Conservation (phyloP, 2,888 invertebrate genomes). For the Oscheius sp. region DNA sequence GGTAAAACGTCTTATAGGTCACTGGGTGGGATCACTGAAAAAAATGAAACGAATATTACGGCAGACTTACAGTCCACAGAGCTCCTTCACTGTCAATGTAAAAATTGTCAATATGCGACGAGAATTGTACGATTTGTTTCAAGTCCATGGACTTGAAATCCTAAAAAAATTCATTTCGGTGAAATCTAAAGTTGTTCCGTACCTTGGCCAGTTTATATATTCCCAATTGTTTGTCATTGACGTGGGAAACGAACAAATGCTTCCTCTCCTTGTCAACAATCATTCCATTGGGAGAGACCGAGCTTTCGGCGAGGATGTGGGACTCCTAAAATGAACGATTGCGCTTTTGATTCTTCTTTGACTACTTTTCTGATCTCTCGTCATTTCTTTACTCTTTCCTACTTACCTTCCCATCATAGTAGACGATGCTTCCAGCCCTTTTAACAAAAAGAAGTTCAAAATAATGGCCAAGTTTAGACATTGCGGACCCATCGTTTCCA, state of each 20-base stretch:
- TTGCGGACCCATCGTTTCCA: slow-evolving; percentile 54
- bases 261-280: slow-evolving; percentile 40
- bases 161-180: no score
- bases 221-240: slow-evolving; percentile 42
- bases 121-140: slow-evolving; percentile 28
- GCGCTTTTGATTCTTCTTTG: no score
- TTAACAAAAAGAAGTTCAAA: slow-evolving; percentile 42
- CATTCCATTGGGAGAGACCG: slow-evolving; percentile 49
- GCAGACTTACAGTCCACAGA: slow-evolving; percentile 46
- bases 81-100: slow-evolving; percentile 43
- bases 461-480: slow-evolving; percentile 34
- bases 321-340: no score
- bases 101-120: slow-evolving; percentile 48
- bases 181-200: no score
- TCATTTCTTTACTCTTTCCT: no score
- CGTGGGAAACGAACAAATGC: slow-evolving; percentile 46
- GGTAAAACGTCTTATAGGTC: slow-evolving; percentile 23
- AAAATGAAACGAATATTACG: neutral
- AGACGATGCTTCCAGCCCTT: slow-evolving; percentile 46
- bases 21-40: slow-evolving; percentile 53
- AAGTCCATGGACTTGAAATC: slow-evolving; percentile 33
- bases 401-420: slow-evolving; percentile 46
- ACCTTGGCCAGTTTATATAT: slow-evolving; percentile 34
- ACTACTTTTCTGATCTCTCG: no score
- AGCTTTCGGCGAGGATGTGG: slow-evolving; percentile 36